Evolutionary conservation across 2,113 vertebrate species (phyloP).

Genomic region (Perognathus longimembris): DNA sequence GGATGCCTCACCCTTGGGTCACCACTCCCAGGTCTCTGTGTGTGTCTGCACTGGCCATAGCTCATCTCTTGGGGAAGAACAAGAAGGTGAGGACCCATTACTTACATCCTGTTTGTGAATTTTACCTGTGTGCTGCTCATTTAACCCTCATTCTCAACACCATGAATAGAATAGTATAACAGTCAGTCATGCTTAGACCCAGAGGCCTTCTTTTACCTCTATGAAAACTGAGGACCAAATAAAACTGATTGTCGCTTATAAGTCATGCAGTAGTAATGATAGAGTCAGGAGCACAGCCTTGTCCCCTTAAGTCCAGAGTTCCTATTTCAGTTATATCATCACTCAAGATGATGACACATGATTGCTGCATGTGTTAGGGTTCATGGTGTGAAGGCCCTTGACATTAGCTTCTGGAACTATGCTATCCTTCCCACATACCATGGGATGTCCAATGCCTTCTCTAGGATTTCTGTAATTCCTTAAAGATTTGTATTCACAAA

Average conservation of each 20-base stretch:
- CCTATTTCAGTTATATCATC: not conserved
- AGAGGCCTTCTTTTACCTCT: not conserved
- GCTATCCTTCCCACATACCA: not conserved
- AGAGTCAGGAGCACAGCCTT: not conserved
- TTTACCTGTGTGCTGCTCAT: not conserved
- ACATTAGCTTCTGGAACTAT: not conserved
- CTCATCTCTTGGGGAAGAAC: not conserved
- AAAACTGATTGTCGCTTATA: not conserved
- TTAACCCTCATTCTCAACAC: not conserved
- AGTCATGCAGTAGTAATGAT: not conserved
- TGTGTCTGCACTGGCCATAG: not conserved
- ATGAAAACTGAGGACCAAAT: not conserved
- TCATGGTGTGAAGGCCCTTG: not conserved
- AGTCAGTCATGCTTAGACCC: not conserved
- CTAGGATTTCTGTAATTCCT: constrained; percentile 18
- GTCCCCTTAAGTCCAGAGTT: not conserved
- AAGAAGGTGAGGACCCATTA: not conserved
- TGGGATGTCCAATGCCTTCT: not conserved
- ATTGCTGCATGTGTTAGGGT: not conserved
- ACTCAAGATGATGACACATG: not conserved
- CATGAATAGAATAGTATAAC: not conserved
- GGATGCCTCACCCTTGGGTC: not conserved
- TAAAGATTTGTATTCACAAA: not conserved
- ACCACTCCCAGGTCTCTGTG: not conserved
- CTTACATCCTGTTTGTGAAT: not conserved